Evolutionary conservation across 2,888 invertebrate genomes (phyloP).

Genomic region (Agrenia bidenticulata): DNA sequence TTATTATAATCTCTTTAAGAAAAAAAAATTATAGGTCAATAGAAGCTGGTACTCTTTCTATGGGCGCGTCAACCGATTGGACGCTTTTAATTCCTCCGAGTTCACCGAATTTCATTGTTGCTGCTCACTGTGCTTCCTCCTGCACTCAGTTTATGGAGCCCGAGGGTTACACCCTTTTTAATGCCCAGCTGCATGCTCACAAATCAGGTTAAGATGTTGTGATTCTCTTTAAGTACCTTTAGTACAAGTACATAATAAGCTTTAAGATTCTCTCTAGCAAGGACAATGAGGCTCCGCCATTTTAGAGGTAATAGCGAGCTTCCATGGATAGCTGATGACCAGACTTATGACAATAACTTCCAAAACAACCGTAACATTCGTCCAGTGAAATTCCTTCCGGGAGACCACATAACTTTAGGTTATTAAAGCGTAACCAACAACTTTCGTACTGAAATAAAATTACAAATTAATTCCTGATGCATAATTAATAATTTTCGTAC

Average conservation of each 20-base stretch:
- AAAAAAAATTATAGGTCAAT: too few species aligned
- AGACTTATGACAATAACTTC: constrained; percentile 10
- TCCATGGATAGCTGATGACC: constrained; percentile 22
- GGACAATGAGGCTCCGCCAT: constrained; percentile 17
- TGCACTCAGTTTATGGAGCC: background rate
- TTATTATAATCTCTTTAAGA: too few species aligned
- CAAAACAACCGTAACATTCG: background rate
- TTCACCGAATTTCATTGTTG: background rate
- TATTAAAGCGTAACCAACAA: too few species aligned
- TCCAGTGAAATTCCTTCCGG: background rate
- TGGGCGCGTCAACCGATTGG: too few species aligned
- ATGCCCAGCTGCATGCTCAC: constrained; percentile 4
- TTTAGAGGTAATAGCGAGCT: constrained; percentile 13
- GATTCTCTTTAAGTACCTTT: too few species aligned
- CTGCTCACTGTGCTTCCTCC: background rate
- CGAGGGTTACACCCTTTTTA: background rate
- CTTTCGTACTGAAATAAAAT: too few species aligned
- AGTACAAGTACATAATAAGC: too few species aligned
- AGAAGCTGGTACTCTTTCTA: too few species aligned
- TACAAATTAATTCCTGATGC: too few species aligned
- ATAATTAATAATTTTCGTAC: background rate
- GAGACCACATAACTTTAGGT: constrained; percentile 13
- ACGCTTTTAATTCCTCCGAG: constrained; percentile 7
- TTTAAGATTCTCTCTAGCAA: background rate
- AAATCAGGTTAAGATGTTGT: background rate